Evolutionary conservation across 1,140 invertebrate species (phyloP), one percentile per base, ranked within the genome.

Genomic region (Eupristina koningsbergeri): DNA sequence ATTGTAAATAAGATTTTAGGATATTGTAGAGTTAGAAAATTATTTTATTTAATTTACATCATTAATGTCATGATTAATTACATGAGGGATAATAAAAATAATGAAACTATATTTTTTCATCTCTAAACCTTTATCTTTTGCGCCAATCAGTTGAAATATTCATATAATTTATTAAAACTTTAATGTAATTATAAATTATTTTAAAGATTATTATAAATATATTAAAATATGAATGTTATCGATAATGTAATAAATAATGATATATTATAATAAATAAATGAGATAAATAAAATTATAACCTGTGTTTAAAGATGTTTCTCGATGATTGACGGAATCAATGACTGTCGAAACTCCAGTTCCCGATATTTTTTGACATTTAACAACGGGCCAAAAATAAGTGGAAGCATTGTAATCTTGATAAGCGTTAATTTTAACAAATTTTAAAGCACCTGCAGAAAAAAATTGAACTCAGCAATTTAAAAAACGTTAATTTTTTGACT

Each of bases 331-430:
- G 9, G 74, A 77, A 3, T 78, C 47, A 22, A 85, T 81, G 13
- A 81, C 47, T 73, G 29, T 63, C 11, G 83, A 84, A 34, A 34
- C 8, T 0, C 75, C 75, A 45, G 67, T 29, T 19, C 22, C 0
- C 3, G 74, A 78, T 36, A 85, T 41, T 81, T 81, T 85, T 26
- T 85, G 84, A 78, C 84, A 85, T 26, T 74, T 85, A 2, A 81
- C 31, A 34, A 78, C 77, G 7, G 34, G 84, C 74, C 73, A 85
- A n/a, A 61, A 61, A 41, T 81, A 79, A 64, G 26, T 64, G 34
- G 63, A 50, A 11, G 1, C 53, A 50, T 73, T 39, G 45, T 69
- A 71, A 31, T 85, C 84, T 63, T 85, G 63, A 73, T 61, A 29
- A 69, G 39, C 39, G 1, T 50, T 31, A 34, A 85, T 78, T 63